phyloP scores from a whole-genome alignment of 2,113 vertebrate species.

The Accipiter virgatus region DNA sequence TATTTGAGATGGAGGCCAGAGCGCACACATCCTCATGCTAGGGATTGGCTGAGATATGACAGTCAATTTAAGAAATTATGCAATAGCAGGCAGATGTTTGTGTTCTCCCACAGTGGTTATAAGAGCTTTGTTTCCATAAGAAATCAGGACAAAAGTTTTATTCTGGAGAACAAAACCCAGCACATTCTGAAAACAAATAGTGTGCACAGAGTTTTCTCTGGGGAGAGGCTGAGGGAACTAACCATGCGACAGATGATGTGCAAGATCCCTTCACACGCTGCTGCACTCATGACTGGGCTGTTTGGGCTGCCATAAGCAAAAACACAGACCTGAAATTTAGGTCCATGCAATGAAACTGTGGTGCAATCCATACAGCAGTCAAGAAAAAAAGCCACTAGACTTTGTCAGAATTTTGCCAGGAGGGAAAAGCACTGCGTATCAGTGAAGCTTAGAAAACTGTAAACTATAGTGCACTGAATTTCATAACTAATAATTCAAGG shows the following conservation, averaged over 20 bases:
- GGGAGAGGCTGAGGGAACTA: conserved; percentile 6
- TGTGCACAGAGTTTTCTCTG: neutral
- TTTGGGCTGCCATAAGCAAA: neutral
- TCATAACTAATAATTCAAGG: neutral
- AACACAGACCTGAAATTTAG: neutral
- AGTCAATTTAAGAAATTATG: neutral
- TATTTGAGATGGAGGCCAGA: neutral
- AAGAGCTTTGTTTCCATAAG: neutral
- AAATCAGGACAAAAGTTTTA: conserved; percentile 31
- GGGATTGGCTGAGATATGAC: neutral
- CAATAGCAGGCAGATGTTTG: neutral
- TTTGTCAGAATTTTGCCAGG: neutral
- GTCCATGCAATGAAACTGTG: neutral
- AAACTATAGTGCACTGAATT: neutral
- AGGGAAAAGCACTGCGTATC: fast-evolving
- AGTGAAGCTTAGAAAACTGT: neutral
- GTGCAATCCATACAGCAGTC: neutral
- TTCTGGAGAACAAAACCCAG: neutral
- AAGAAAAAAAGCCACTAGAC: neutral
- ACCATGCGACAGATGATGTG: neutral
- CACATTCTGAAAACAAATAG: neutral
- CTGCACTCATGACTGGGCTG: neutral
- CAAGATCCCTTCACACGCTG: neutral
- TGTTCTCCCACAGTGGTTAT: neutral
- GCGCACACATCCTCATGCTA: neutral